Evolutionary conservation across 2,888 invertebrate genomes (phyloP), one percentile per base, ranked within the genome.

Genomic region (Pedicia rivosa): DNA sequence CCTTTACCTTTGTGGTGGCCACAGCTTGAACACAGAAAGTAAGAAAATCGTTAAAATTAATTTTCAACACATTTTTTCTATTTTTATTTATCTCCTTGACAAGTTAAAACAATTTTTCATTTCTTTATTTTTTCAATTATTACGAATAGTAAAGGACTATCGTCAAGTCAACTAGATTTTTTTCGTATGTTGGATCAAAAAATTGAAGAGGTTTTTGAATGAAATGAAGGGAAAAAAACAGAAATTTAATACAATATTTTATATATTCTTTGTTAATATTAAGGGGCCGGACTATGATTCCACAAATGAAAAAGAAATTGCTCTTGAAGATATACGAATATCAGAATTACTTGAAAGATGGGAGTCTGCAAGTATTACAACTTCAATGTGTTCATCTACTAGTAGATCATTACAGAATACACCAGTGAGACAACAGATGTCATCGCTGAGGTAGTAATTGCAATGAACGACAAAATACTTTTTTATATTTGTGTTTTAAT

Each of bases 151-250:
- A 87, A 87, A 58, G 84, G 86, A 68, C 74, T 84, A 57, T 87
- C 87, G 42, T 73, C 75, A 44, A 90, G 90, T 57, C 90, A 90
- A 63, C 73, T 83, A 55, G 86, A 90, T 56, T 91, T 91, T 66
- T 91, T 91, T 67, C 81, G 76, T 59, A 84, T 87, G 83, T 68
- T 90, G 49, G 90, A 90, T 57, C 84, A 86, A 50, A 88, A 86
- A 67, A 88, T 90, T 54, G 83, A 86, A 61, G 79, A 77, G 64
- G 87, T 87, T 66, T n/a, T n/a, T n/a, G n/a, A n/a, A n/a, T 68
- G 70, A 63, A 44, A 41, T 41, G 43, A 10, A 6, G 5, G n/a
- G 5, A 20, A 31, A 15, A 33, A 24, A 4, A 24, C 15, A 12
- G 10, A 24, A 14, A 25, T 13, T 32, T 20, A 5, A 20, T 27